phyloP scores from a whole-genome alignment of 2,797 vertebrate species.

The Cheracebus regulus region DNA sequence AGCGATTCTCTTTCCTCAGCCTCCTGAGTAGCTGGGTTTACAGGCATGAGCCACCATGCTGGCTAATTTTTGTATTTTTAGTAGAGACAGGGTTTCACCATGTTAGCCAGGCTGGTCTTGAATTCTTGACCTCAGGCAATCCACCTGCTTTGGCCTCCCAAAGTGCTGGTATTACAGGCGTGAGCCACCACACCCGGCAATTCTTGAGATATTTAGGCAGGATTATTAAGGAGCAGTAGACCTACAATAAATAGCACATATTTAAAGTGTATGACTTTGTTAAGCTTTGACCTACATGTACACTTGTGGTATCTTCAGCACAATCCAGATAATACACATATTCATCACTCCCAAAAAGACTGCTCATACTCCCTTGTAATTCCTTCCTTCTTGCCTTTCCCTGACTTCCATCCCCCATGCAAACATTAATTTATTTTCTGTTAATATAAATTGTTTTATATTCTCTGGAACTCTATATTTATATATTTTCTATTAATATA shows the following conservation, averaged over 20 bases:
- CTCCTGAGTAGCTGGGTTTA: not conserved
- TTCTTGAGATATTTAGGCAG: not conserved
- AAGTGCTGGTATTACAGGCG: not conserved
- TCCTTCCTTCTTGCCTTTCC: not conserved
- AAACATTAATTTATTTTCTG: not conserved
- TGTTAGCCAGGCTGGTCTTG: not conserved
- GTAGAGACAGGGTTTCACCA: not conserved
- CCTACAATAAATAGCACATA: not conserved
- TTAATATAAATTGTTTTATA: not conserved
- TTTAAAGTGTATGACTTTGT: not conserved
- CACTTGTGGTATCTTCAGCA: not conserved
- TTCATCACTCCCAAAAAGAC: not conserved
- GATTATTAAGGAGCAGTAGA: not conserved
- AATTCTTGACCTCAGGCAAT: not conserved
- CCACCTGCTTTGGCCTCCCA: too few species aligned
- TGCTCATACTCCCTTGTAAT: not conserved
- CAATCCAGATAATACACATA: not conserved
- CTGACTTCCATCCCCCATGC: not conserved
- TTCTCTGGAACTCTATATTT: not conserved
- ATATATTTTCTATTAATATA: not conserved
- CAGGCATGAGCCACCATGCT: too few species aligned
- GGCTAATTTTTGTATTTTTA: not conserved
- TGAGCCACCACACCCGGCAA: not conserved
- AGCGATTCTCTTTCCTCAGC: not conserved
- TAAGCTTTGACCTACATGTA: not conserved